Conservation (phyloP, 2,888 invertebrate species). For the Lamellibrachia satsuma region DNA sequence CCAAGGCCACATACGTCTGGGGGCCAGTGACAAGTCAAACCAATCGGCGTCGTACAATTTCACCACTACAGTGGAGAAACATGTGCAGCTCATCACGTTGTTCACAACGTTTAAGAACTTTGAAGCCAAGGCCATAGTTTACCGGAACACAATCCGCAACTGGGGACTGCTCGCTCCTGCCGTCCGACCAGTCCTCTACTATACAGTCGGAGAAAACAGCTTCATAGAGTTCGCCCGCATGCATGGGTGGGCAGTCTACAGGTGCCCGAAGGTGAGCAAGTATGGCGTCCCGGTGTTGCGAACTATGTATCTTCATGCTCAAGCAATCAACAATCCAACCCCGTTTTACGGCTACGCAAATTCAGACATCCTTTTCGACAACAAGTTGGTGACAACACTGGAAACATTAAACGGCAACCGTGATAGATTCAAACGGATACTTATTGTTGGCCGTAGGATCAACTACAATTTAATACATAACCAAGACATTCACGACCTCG, state of each 20-base stretch:
- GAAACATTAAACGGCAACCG: slow-evolving; percentile 22
- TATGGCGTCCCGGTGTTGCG: slow-evolving; percentile 28
- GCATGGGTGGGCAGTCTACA: slow-evolving; percentile 26
- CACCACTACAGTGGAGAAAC: not conserved
- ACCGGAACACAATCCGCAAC: slow-evolving; percentile 31
- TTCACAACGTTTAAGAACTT: slow-evolving; percentile 31
- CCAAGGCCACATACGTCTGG: not conserved
- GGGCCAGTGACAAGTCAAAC: not conserved
- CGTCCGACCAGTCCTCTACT: slow-evolving; percentile 28
- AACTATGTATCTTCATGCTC: slow-evolving; percentile 32
- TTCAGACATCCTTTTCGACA: slow-evolving; percentile 33
- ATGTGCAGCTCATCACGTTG: slow-evolving; percentile 17
- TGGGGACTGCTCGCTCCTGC: slow-evolving; percentile 26
- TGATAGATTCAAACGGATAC: slow-evolving; percentile 26
- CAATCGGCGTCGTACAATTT: not conserved
- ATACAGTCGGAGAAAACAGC: slow-evolving; percentile 26
- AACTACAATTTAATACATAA: slow-evolving; percentile 24
- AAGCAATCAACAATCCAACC: slow-evolving; percentile 13
- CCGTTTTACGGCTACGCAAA: slow-evolving; percentile 33
- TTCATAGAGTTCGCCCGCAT: slow-evolving; percentile 18
- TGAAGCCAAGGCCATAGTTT: slow-evolving; percentile 22
- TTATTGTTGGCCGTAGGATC: slow-evolving; percentile 29
- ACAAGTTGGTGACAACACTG: slow-evolving; percentile 18
- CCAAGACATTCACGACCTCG: slow-evolving; percentile 20
- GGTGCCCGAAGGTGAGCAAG: not conserved